Conservation (phyloP, 1,140 invertebrate species). For the Branchinecta lindahli region DNA sequence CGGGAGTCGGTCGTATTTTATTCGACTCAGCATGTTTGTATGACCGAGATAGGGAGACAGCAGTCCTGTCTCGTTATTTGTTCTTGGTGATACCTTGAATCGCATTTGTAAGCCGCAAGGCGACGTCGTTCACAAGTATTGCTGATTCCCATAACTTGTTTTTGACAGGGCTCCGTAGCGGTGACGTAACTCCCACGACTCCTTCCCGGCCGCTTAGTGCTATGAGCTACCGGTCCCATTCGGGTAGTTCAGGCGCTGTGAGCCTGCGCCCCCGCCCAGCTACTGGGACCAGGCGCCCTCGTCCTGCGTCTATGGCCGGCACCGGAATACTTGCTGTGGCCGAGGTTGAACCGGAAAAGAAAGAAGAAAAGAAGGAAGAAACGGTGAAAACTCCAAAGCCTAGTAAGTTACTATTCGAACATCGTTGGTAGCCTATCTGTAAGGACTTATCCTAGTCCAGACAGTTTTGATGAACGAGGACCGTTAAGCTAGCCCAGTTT, state of each 20-base stretch:
- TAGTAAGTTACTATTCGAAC: not conserved
- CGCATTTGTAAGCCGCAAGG: too few relatives aligned
- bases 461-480: too few relatives aligned
- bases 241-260: conserved; percentile 37
- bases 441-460: too few relatives aligned
- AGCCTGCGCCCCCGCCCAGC: conserved; percentile 22
- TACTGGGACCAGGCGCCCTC: conserved; percentile 20
- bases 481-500: too few relatives aligned
- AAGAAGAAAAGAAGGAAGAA: conserved; percentile 12
- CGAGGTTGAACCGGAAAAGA: conserved; percentile 18
- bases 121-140: too few relatives aligned
- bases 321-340: conserved; percentile 22
- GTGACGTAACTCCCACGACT: conserved; percentile 47
- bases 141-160: too few relatives aligned
- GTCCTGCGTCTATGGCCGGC: conserved; percentile 24
- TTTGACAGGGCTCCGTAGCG: conserved; percentile 41
- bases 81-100: too few relatives aligned
- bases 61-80: too few relatives aligned
- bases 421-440: too few relatives aligned
- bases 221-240: conserved; percentile 49
- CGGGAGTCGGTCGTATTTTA: too few relatives aligned
- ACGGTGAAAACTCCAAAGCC: not conserved
- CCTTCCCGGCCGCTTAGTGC: conserved; percentile 65
- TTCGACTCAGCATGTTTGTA: too few relatives aligned
- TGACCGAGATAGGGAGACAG: too few relatives aligned